A percentile compares a stretch with the other conserved stretches of the same genome.
phyloP scores from a whole-genome alignment of 2,113 vertebrate genomes.

The Campylorhamphus procurvoides region DNA sequence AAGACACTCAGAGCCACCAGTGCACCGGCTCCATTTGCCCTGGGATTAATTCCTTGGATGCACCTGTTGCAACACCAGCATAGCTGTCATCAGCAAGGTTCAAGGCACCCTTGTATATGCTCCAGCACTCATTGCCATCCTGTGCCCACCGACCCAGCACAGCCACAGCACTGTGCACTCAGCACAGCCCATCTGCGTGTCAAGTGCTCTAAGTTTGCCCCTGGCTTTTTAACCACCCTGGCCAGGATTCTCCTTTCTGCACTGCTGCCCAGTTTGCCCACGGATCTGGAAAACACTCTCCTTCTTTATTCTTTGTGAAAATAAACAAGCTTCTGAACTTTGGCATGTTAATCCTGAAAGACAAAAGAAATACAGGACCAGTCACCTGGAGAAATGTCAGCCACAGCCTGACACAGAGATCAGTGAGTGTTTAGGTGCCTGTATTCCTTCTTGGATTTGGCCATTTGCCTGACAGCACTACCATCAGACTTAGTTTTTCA shows the following conservation, averaged over 20 bases:
- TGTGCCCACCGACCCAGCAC: background rate
- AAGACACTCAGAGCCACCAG: background rate
- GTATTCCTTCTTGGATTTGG: background rate
- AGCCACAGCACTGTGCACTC: background rate
- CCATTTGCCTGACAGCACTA: slow-evolving; percentile 14
- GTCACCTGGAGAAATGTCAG: background rate
- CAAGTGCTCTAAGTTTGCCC: background rate
- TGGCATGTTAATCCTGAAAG: background rate
- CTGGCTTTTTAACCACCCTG: background rate
- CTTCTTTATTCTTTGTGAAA: background rate
- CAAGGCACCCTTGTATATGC: rapidly evolving
- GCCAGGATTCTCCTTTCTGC: background rate
- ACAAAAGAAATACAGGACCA: background rate
- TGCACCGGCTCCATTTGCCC: background rate
- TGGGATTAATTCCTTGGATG: background rate
- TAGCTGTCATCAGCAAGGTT: background rate
- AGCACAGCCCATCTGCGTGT: background rate
- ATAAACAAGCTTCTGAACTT: background rate
- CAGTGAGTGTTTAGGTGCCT: background rate
- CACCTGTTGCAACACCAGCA: background rate
- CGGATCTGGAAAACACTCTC: background rate
- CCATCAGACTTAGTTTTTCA: slow-evolving; percentile 29
- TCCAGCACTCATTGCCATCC: background rate
- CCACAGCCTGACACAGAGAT: background rate
- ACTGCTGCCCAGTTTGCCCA: background rate